Evolutionary conservation across 2,888 invertebrate species (phyloP).

Genomic region (Linhomoeus sp.): DNA sequence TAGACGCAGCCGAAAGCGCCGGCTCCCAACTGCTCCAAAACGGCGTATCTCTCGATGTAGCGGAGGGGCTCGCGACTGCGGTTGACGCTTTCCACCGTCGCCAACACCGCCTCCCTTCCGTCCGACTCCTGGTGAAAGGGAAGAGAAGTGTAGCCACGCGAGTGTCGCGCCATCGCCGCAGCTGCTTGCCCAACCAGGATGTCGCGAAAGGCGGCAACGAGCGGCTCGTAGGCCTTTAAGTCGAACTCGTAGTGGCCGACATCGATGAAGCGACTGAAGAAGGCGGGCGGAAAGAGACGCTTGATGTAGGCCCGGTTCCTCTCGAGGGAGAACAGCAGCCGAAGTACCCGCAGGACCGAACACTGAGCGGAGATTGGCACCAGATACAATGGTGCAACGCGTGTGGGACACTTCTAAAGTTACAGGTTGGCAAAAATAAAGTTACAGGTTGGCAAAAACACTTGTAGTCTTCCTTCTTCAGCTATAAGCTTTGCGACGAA

Average conservation of each 20-base stretch:
- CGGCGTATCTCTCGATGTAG: conserved; percentile 30
- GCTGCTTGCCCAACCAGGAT: neutral
- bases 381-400: too few species aligned
- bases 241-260: conserved; percentile 32
- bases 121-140: too few species aligned
- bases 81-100: neutral
- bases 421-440: too few species aligned
- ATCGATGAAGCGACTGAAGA: conserved; percentile 32
- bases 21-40: conserved; percentile 32
- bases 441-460: too few species aligned
- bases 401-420: too few species aligned
- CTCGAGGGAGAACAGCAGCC: conserved; percentile 33
- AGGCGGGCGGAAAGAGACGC: conserved; percentile 28
- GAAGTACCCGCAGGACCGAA: conserved; percentile 30
- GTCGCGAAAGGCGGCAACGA: conserved; percentile 16
- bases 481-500: neutral
- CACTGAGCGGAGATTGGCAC: conserved; percentile 19
- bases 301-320: conserved; percentile 31
- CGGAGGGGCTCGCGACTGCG: conserved; percentile 13
- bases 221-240: conserved; percentile 23
- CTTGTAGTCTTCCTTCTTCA: neutral
- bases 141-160: too few species aligned
- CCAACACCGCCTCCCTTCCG: neutral
- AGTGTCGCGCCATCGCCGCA: too few species aligned
- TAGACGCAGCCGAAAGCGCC: conserved; percentile 36